Conservation (phyloP, 2,113 vertebrate genomes). For the Cromileptes altivelis region DNA sequence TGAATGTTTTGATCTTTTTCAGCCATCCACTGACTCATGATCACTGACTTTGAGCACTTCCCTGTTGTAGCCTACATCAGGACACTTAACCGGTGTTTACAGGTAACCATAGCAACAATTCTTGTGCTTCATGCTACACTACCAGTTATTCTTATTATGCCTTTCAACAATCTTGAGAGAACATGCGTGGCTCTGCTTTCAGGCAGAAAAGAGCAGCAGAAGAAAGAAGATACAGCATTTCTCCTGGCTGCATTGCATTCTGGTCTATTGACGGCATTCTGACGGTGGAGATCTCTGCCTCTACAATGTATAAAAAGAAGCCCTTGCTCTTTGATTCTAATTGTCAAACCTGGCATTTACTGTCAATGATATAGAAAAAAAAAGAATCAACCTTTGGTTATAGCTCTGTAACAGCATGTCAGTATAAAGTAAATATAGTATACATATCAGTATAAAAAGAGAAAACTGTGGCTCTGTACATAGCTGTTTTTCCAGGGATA, state of each 20-base stretch:
- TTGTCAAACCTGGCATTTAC: slow-evolving; percentile 9
- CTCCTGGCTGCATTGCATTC: slow-evolving; percentile 4
- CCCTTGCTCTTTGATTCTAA: not conserved
- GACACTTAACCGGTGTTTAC: slow-evolving; percentile 8
- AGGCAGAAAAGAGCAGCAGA: slow-evolving; percentile 15
- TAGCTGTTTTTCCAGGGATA: not conserved
- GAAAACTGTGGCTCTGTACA: not conserved
- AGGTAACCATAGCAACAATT: slow-evolving; percentile 52
- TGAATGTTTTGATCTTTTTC: not conserved
- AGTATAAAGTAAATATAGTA: no score
- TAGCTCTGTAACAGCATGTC: not conserved
- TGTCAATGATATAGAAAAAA: not conserved
- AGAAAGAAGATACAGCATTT: not conserved
- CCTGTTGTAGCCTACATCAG: not conserved
- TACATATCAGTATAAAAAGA: not conserved
- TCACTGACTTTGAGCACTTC: slow-evolving; percentile 7
- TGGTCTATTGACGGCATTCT: not conserved
- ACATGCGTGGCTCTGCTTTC: slow-evolving; percentile 20
- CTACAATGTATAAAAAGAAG: not conserved
- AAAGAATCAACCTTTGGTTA: not conserved
- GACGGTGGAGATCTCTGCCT: not conserved
- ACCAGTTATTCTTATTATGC: slow-evolving; percentile 5
- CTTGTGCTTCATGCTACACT: slow-evolving; percentile 18
- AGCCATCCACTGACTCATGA: not conserved
- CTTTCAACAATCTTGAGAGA: slow-evolving; percentile 24